Evolutionary conservation across 2,888 invertebrate genomes (phyloP).

Genomic region (Pinctada fucata): DNA sequence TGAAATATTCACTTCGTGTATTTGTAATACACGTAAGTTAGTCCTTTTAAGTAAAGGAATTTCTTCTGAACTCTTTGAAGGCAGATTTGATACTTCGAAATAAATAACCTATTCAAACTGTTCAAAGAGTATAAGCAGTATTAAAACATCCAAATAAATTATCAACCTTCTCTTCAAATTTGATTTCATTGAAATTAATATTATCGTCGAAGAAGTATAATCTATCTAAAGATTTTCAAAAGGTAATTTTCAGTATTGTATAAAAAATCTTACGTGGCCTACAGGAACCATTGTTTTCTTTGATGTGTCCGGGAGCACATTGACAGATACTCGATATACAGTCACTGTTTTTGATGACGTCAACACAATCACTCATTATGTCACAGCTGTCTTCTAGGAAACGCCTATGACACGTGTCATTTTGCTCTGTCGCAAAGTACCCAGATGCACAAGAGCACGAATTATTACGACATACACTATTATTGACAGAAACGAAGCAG

Average conservation of each 20-base stretch:
- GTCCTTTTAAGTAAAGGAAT: too few species aligned
- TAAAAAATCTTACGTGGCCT: neutral
- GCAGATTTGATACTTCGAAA: too few species aligned
- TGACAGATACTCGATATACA: conserved; percentile 1
- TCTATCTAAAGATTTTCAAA: too few species aligned
- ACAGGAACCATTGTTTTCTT: neutral
- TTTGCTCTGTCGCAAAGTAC: neutral
- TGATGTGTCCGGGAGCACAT: neutral
- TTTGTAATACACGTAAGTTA: too few species aligned
- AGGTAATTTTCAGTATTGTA: neutral
- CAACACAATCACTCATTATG: neutral
- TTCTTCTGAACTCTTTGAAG: too few species aligned
- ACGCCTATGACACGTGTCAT: neutral
- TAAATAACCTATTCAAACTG: too few species aligned
- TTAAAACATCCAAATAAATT: too few species aligned
- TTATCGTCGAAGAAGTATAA: too few species aligned
- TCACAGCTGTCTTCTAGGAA: neutral
- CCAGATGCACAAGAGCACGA: neutral
- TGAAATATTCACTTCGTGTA: too few species aligned
- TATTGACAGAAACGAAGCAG: neutral
- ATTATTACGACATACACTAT: neutral
- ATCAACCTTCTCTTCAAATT: too few species aligned
- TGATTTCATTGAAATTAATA: too few species aligned
- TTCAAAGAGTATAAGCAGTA: too few species aligned
- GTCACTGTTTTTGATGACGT: neutral